phyloP scores from a whole-genome alignment of 2,797 vertebrate genomes.

The Rhinogobio ventralis region DNA sequence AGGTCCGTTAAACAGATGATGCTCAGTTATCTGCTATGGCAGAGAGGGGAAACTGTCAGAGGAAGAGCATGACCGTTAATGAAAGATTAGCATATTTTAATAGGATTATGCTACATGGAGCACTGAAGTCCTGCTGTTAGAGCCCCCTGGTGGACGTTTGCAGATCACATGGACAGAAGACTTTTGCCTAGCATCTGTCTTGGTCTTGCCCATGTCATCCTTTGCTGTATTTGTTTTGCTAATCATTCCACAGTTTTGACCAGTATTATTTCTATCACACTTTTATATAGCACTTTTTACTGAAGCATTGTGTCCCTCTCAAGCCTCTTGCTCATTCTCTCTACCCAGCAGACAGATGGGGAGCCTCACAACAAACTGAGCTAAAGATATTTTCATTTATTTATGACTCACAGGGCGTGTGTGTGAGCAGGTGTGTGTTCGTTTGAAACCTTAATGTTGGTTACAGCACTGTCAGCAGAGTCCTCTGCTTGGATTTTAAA shows the following conservation, averaged over 20 bases:
- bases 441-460: constrained; percentile 4
- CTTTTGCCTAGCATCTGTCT: background rate
- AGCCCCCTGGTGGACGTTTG: constrained; percentile 13
- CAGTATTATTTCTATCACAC: background rate
- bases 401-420: constrained; percentile 16
- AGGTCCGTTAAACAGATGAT: constrained; percentile 12
- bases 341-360: constrained; percentile 1
- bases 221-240: background rate
- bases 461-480: constrained; percentile 25
- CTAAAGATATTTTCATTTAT: background rate
- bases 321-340: background rate
- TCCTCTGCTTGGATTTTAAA: constrained; percentile 7
- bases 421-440: constrained; percentile 10
- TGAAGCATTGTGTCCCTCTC: background rate
- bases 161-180: background rate
- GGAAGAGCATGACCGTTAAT: constrained; percentile 6
- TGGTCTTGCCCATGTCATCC: background rate
- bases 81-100: constrained; percentile 19
- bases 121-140: background rate
- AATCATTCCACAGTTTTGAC: background rate
- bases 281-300: background rate
- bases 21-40: background rate
- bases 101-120: constrained; percentile 14
- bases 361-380: background rate
- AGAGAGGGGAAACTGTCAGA: constrained; percentile 9